Conservation (phyloP, 2,797 vertebrate species). For the Tympanoctomys barrerae region DNA sequence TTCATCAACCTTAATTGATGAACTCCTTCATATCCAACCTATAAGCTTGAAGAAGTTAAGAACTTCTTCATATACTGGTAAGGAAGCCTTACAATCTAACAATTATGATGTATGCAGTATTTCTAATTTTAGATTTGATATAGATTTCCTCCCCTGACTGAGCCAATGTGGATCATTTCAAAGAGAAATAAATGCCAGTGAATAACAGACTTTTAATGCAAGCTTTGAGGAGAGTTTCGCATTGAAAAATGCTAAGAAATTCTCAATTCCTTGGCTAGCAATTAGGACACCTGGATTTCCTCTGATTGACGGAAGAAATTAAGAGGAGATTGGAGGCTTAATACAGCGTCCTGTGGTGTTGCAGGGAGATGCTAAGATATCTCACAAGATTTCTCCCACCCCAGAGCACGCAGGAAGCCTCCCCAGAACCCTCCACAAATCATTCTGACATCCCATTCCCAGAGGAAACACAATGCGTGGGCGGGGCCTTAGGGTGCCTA, state of each 20-base stretch:
- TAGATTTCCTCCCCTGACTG: neutral
- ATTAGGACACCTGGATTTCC: neutral
- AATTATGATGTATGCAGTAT: neutral
- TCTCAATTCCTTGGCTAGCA: neutral
- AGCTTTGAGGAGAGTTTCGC: neutral
- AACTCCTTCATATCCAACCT: constrained; percentile 37
- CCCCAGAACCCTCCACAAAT: neutral
- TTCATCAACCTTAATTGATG: neutral
- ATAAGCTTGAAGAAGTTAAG: neutral
- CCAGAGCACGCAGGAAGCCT: neutral
- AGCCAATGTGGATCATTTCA: neutral
- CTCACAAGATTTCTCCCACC: neutral
- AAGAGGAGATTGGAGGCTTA: neutral
- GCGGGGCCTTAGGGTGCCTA: neutral
- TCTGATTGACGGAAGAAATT: neutral
- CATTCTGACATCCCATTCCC: neutral
- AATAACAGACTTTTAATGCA: constrained; percentile 40
- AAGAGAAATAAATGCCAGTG: constrained; percentile 24
- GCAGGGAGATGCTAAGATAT: neutral
- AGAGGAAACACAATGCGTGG: constrained; percentile 68
- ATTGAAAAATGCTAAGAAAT: constrained; percentile 16
- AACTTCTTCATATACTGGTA: neutral
- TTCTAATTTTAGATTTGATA: neutral
- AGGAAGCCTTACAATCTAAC: neutral
- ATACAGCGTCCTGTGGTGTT: neutral